Base-by-base conservation (phyloP, 2,888 invertebrate species). In the Strigamia transsilvanica region DNA sequence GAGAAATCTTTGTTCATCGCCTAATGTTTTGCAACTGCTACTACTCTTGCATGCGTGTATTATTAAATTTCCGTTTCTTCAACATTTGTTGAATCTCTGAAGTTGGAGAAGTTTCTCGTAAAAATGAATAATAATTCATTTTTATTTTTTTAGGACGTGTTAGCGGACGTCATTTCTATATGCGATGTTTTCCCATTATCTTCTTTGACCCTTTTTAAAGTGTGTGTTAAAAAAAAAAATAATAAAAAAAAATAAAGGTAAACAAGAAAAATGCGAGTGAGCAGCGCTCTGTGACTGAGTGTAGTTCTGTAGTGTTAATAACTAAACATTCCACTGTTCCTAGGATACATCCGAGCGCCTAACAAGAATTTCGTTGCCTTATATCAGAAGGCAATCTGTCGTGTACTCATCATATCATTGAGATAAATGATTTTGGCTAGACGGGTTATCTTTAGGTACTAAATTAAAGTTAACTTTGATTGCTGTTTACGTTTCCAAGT, bases 251-350 rank as follows among this genome's bases (percentile, higher is more conserved):
- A 56, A 18, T n/a, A 21, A 56, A 56, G 9, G 6, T 9, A 56
- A 56, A 56, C 15, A 56, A n/a, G n/a, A 18, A 56, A 32, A 73
- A 73, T 12, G 12, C 51, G 18, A 18, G 51, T 12, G 23, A 73
- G 27, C 73, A 73, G 73, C 27, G 27, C 15, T 32, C 27, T 27
- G 12, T 73, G 61, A 66, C 61, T 66, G 61, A n/a, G 61, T 18
- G 61, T 12, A 66, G 18, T 18, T 4, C 21, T 66, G 2, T 21
- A 6, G 51, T 51, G 73, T 73, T 73, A 56, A 23, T 73, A 15
- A 73, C 27, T n/a, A 73, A 73, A 73, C 73, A 73, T 73, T 73
- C 73, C 32, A 9, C 73, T n/a, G 73, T 73, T 32, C 13, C 73
- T 73, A 73, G 32, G 73, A 2, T 73, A 73, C 32, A 32, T n/a